Evolutionary conservation across 2,113 vertebrate species (phyloP).

Genomic region (Cygnus buccinator): DNA sequence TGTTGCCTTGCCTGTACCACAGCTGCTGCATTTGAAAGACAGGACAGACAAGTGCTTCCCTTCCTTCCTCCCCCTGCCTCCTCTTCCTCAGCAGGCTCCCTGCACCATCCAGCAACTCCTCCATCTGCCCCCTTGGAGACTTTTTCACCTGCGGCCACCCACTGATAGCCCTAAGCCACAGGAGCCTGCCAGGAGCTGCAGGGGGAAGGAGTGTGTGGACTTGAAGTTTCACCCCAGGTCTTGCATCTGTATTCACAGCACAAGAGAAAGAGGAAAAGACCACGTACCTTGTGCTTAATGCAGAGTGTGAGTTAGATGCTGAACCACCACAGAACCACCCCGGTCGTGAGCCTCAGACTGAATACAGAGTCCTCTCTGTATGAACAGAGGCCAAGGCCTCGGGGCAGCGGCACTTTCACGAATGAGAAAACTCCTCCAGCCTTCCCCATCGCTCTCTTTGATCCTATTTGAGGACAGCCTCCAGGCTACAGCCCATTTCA

Average conservation of each 20-base stretch:
- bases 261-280: not conserved
- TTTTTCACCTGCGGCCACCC: not conserved
- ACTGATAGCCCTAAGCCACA: not conserved
- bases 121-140: not conserved
- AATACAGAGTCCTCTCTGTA: not conserved
- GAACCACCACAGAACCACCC: not conserved
- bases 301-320: not conserved
- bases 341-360: not conserved
- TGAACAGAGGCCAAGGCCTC: not conserved
- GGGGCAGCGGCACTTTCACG: accelerated
- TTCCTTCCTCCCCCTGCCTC: not conserved
- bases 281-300: not conserved
- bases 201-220: accelerated
- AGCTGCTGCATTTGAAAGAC: not conserved
- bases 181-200: not conserved
- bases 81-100: not conserved
- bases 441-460: not conserved
- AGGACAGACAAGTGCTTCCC: not conserved
- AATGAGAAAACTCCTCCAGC: not conserved
- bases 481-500: not conserved
- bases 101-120: not conserved
- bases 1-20: not conserved
- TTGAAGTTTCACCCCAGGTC: not conserved
- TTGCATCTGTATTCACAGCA: not conserved
- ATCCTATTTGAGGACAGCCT: not conserved